Evolutionary conservation across 2,888 invertebrate genomes (phyloP).

Genomic region (Temnothorax unifasciatus): DNA sequence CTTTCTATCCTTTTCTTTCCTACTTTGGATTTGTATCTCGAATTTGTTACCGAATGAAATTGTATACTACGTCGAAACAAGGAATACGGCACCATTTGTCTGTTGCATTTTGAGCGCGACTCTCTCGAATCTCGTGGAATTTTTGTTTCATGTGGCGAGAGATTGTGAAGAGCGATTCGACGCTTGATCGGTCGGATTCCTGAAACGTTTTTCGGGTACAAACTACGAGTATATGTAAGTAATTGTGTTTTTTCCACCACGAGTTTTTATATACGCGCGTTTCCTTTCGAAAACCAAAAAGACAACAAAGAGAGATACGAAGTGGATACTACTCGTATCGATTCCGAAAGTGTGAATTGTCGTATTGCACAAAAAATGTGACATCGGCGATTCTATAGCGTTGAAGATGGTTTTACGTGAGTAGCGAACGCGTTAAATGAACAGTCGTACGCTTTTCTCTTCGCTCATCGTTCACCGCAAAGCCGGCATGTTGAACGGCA

Average conservation of each 20-base stretch:
- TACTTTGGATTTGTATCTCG: not conserved
- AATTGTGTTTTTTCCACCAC: not conserved
- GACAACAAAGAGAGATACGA: not conserved
- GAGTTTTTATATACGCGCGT: slow-evolving; percentile 7
- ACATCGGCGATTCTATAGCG: not conserved
- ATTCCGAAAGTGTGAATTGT: slow-evolving; percentile 9
- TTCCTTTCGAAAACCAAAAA: not conserved
- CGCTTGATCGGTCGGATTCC: no score
- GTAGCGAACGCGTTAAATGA: not conserved
- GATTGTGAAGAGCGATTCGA: not conserved
- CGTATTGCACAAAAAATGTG: not conserved
- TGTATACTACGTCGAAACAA: slow-evolving; percentile 10
- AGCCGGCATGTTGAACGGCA: not conserved
- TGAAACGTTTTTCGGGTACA: not conserved
- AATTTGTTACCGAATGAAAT: slow-evolving; percentile 10
- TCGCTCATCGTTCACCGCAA: not conserved
- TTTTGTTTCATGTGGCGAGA: not conserved
- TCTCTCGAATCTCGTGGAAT: not conserved
- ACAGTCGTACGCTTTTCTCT: not conserved
- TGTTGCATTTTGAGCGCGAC: not conserved
- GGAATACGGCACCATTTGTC: not conserved
- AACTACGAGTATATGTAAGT: not conserved
- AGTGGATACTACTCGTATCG: not conserved
- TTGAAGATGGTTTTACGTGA: not conserved
- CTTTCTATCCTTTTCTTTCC: not conserved